phyloP scores from a whole-genome alignment of 2,797 vertebrate genomes.

The Anguilla anguilla region DNA sequence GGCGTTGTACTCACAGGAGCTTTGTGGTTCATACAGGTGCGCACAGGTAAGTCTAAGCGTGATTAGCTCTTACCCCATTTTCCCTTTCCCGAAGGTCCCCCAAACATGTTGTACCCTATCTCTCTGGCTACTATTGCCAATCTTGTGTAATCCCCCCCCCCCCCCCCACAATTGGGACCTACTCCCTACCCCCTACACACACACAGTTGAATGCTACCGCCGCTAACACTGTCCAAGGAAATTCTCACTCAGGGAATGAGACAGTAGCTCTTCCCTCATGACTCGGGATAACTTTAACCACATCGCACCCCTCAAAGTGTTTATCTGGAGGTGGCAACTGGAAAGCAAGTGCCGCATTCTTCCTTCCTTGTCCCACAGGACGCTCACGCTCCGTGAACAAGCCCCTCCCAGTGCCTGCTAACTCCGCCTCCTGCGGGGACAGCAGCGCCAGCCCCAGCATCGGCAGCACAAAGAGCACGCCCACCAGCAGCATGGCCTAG shows the following conservation, averaged over 20 bases:
- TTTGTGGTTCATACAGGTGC: slow-evolving; percentile 93
- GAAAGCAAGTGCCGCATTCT: neutral
- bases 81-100: neutral
- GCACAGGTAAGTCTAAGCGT: slow-evolving; percentile 80
- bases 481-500: slow-evolving; percentile 97
- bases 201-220: neutral
- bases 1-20: slow-evolving; percentile 89
- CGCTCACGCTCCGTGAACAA: slow-evolving; percentile 82
- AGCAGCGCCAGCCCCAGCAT: slow-evolving; percentile 97
- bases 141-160: neutral
- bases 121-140: no score
- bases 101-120: neutral
- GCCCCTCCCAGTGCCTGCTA: slow-evolving; percentile 83
- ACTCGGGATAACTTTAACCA: slow-evolving; percentile 68
- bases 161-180: neutral
- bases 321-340: neutral
- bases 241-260: neutral
- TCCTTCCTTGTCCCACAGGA: slow-evolving; percentile 51
- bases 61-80: neutral
- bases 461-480: slow-evolving; percentile 96
- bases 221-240: neutral
- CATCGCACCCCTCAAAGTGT: slow-evolving; percentile 62
- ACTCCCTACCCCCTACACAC: neutral
- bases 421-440: slow-evolving; percentile 86
- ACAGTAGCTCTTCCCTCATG: slow-evolving; percentile 47